Percentiles rank a stretch among this genome's conserved stretches.
Evolutionary conservation across 2,888 invertebrate species (phyloP).

Genomic region (Torymus aiolomorphi): DNA sequence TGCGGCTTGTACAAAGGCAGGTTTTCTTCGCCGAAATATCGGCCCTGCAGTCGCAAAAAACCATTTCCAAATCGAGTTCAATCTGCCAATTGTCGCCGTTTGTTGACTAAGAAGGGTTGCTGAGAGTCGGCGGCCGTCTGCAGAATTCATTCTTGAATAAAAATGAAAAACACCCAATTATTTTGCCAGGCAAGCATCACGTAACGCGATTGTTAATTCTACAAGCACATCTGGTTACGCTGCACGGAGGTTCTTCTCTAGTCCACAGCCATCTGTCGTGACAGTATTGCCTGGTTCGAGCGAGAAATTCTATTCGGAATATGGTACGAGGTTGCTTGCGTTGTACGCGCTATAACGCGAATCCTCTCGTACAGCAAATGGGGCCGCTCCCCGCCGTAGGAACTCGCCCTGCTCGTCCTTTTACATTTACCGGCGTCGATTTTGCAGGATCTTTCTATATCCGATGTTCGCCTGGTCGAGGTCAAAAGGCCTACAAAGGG

Average conservation of each 20-base stretch:
- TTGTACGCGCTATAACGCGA: constrained; percentile 48
- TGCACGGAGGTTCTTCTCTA: constrained; percentile 7
- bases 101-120: no score
- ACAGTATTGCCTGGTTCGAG: background rate
- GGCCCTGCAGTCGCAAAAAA: background rate
- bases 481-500: constrained; percentile 53
- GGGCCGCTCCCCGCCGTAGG: constrained; percentile 66
- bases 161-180: constrained; percentile 5
- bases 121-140: constrained; percentile 8
- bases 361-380: constrained; percentile 61
- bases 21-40: background rate
- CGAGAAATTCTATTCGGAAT: background rate
- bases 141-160: background rate
- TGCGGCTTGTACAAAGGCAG: background rate
- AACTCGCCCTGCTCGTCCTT: constrained; percentile 58
- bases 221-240: background rate
- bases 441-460: constrained; percentile 65
- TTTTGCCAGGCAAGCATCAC: constrained; percentile 1
- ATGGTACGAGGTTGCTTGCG: background rate
- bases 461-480: constrained; percentile 41
- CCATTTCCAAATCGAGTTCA: background rate
- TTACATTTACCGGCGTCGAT: constrained; percentile 49
- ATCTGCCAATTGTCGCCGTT: no score
- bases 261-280: background rate
- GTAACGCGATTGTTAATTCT: background rate